phyloP scores from a whole-genome alignment of 2,888 invertebrate genomes.

The Cheilosia variabilis region DNA sequence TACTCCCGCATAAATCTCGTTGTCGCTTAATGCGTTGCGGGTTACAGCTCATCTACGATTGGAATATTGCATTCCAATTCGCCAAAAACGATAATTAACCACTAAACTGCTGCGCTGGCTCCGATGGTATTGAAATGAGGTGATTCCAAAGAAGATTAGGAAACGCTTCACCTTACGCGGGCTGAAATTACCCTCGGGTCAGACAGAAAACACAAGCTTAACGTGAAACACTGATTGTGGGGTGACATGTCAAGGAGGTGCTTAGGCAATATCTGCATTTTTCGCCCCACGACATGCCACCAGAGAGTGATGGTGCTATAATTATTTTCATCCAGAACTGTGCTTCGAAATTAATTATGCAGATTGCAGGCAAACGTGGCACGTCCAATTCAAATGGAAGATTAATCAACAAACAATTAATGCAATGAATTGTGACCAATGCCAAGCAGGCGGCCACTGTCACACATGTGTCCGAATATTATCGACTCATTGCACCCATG shows the following conservation, averaged over 20 bases:
- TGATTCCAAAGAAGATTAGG: slow-evolving; percentile 39
- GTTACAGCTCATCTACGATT: slow-evolving; percentile 54
- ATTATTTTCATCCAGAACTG: slow-evolving; percentile 16
- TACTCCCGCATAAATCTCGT: slow-evolving; percentile 25
- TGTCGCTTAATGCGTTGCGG: slow-evolving; percentile 49
- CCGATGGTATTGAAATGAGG: slow-evolving; percentile 5
- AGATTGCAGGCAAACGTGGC: slow-evolving; percentile 42
- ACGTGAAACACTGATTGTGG: slow-evolving; percentile 51
- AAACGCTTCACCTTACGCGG: slow-evolving; percentile 36
- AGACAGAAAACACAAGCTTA: slow-evolving; percentile 15
- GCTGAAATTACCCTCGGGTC: slow-evolving; percentile 20
- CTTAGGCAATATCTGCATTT: slow-evolving; percentile 23
- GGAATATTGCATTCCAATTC: slow-evolving; percentile 50
- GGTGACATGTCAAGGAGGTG: slow-evolving; percentile 46
- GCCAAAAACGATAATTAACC: slow-evolving; percentile 56
- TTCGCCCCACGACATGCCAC: neutral
- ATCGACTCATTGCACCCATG: slow-evolving; percentile 56
- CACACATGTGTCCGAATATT: slow-evolving; percentile 63
- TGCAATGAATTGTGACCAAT: slow-evolving; percentile 60
- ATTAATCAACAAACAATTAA: slow-evolving; percentile 72
- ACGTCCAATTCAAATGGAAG: slow-evolving; percentile 44
- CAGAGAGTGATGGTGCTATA: neutral
- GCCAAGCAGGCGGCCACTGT: slow-evolving; percentile 38
- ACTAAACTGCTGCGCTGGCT: slow-evolving; percentile 21
- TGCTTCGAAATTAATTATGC: slow-evolving; percentile 62